These are phyloP conservation scores for Sebastes iracundus DNA, from an alignment of 2,797 vertebrate species.

Conservation along the genomic window DNA sequence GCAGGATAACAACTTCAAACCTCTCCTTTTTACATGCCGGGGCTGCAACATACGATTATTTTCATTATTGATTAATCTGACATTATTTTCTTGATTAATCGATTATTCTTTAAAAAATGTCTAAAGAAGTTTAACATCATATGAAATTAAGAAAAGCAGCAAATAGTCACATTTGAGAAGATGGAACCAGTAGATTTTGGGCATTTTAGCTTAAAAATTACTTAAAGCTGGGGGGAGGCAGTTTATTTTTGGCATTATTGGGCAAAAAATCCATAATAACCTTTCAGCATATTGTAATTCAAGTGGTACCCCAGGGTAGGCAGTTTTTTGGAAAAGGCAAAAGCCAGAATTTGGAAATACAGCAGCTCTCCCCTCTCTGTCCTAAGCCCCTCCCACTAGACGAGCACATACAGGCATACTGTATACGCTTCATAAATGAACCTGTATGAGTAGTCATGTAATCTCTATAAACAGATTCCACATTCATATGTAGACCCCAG, in stretches of 20 bases:
- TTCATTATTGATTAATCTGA: neutral
- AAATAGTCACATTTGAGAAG: neutral
- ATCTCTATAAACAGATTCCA: too few species aligned
- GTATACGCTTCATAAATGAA: too few species aligned
- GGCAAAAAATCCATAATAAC: neutral
- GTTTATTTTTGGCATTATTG: too few species aligned
- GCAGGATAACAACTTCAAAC: conserved; percentile 8
- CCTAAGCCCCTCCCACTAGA: too few species aligned
- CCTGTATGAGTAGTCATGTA: too few species aligned
- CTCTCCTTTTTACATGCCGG: neutral
- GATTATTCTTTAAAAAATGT: neutral
- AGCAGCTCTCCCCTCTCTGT: too few species aligned
- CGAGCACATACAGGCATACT: rapidly evolving
- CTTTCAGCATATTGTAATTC: neutral
- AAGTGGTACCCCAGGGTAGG: neutral
- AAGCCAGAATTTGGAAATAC: too few species aligned
- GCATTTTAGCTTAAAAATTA: neutral
- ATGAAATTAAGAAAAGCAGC: neutral
- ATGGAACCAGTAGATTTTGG: neutral
- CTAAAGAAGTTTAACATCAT: neutral
- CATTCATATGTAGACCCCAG: too few species aligned
- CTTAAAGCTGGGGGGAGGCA: too few species aligned
- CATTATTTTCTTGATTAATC: neutral
- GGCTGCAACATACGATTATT: neutral
- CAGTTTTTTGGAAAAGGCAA: neutral